Percentiles rank a stretch among this genome's conserved stretches.
Evolutionary conservation across 2,888 invertebrate species (phyloP).

Genomic region (Mimumesa dahlbomi): DNA sequence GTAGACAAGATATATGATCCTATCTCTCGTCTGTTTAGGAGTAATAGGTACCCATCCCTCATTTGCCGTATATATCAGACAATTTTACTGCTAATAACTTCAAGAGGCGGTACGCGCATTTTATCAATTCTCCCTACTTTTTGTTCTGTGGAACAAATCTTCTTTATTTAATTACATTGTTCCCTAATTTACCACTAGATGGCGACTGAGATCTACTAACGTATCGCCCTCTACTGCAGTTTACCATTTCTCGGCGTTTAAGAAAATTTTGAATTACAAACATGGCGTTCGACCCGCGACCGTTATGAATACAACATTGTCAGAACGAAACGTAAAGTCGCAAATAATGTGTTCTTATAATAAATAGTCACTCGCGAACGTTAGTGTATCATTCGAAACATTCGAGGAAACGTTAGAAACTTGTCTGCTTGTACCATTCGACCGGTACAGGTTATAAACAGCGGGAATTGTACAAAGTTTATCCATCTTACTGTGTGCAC

Average conservation of each 20-base stretch:
- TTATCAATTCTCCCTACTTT: too few species aligned
- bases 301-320: conserved; percentile 30
- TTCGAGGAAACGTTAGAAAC: background rate
- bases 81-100: too few species aligned
- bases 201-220: too few species aligned
- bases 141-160: too few species aligned
- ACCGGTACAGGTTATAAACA: background rate
- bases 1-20: too few species aligned
- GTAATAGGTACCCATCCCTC: too few species aligned
- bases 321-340: background rate
- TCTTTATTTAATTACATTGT: too few species aligned
- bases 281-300: conserved; percentile 32
- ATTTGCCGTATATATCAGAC: too few species aligned
- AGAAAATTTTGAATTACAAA: conserved; percentile 43
- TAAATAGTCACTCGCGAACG: conserved; percentile 1
- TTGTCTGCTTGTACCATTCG: background rate
- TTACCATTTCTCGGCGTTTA: conserved; percentile 1
- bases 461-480: background rate
- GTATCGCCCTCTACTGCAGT: background rate
- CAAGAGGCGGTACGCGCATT: too few species aligned
- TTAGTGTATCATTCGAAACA: background rate
- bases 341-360: conserved; percentile 10
- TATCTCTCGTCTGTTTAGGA: too few species aligned
- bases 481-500: background rate
- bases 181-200: too few species aligned